Conservation (phyloP, 2,888 invertebrate species). For the Metacarcinus magister region DNA sequence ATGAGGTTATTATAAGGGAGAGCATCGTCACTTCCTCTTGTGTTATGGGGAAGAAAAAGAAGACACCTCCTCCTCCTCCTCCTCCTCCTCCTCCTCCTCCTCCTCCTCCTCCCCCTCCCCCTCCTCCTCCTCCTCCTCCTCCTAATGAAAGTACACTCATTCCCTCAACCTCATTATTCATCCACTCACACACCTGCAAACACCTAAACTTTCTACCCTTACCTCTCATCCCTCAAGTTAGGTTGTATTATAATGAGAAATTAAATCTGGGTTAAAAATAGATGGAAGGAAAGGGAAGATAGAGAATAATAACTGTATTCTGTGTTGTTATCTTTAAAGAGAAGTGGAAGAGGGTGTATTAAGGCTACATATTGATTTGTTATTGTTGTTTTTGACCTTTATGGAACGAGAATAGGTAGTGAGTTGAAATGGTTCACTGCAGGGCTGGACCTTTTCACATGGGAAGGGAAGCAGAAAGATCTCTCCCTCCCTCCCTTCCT, state of each 20-base stretch:
- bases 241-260: too few relatives aligned
- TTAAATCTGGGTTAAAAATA: too few relatives aligned
- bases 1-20: conserved; percentile 20
- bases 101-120: conserved; percentile 42
- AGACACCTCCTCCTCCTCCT: background rate
- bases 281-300: too few relatives aligned
- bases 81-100: background rate
- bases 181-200: background rate
- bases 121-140: background rate
- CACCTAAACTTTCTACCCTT: background rate
- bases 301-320: too few relatives aligned
- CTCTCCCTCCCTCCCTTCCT: background rate
- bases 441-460: background rate
- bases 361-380: background rate
- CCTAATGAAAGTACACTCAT: background rate
- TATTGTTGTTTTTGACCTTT: background rate
- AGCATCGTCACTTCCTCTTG: conserved; percentile 34
- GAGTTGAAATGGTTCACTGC: background rate
- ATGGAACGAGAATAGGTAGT: background rate
- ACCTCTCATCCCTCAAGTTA: background rate
- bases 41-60: background rate
- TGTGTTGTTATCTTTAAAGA: too few relatives aligned
- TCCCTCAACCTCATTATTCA: background rate
- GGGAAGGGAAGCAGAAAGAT: background rate
- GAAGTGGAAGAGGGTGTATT: too few relatives aligned